These are phyloP conservation scores for Chondrilla cf. caribensis DNA, from an alignment of 37 sponge, comb jelly and placozoan genomes.

Conservation along the genomic window DNA sequence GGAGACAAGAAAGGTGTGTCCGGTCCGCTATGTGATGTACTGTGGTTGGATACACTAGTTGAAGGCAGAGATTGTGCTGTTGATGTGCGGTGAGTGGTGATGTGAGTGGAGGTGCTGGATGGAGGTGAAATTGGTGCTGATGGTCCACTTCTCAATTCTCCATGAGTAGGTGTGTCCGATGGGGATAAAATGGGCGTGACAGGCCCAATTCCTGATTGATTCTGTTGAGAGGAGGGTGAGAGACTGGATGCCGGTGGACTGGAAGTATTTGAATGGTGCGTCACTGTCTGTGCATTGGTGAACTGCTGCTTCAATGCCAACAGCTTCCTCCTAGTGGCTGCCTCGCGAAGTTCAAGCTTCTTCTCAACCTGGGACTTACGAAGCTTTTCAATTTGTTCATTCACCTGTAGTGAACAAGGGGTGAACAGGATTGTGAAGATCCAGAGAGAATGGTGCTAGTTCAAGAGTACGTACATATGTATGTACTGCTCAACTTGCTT, in stretches of 20 bases:
- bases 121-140: neutral
- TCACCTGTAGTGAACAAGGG: conserved; percentile 32
- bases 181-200: neutral
- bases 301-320: conserved; percentile 69
- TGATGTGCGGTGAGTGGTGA: neutral
- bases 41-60: neutral
- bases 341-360: conserved; percentile 77
- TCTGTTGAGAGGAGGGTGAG: neutral
- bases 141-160: neutral
- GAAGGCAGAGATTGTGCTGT: neutral
- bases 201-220: neutral
- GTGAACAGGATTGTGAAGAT: neutral
- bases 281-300: neutral
- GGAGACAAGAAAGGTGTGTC: neutral
- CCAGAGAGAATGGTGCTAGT: neutral
- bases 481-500: too few species aligned
- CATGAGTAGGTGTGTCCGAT: neutral
- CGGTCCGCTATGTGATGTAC: neutral
- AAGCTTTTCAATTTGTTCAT: conserved; percentile 54
- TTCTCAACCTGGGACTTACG: conserved; percentile 65
- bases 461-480: neutral
- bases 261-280: neutral
- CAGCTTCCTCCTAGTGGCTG: conserved; percentile 72
- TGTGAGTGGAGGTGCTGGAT: neutral
- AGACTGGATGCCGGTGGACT: neutral